Base-by-base conservation (phyloP, 2,888 invertebrate species). In the Scaptomyza flava region DNA sequence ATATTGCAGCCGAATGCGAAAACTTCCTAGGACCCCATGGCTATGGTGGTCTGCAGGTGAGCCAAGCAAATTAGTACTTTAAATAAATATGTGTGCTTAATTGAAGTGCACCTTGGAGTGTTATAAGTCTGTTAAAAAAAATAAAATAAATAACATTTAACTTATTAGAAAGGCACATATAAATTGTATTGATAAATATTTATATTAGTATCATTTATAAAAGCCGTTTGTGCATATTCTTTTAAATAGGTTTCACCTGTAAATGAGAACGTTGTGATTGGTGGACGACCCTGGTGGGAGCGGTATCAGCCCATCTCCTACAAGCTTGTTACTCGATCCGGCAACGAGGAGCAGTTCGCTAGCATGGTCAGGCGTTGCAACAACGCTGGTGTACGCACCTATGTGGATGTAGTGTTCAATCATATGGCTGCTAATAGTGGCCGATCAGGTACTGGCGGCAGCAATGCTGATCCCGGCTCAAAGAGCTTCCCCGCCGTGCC, bases 241-340 rank as follows among this genome's bases (percentile, higher is more conserved):
- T 36, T 4, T 4, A 9, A 12, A 0, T 31, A 91, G 91, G 93
- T 96, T 6, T 96, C 96, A 0, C 96, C 96, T 6, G 94, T 95
- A 0, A 95, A 94, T 81, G 97, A 96, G 90, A 96, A 96, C 82
- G 91, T 94, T 78, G 90, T 95, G 36, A 91, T 94, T 0, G 92
- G 95, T 53, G 77, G 89, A 2, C 93, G 96, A 1, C 96, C 98
- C 0, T 98, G 98, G 98, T 98, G 95, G 95, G 97, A 98, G 91
- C 93, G 97, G 23, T 98, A 98, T 90, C 97, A 98, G 91, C 96
- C 97, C 0, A 94, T 97, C 43, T 96, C 97, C 27, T 98, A 97
- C 92, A 93, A 93, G 14, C 92, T 97, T 54, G 89, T 90, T 4
- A 96, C 96, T 0, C 94, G 98, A 56, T 96, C 96, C 34, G 98